phyloP scores from a whole-genome alignment of 2,888 invertebrate species.

The Alcis repandata region DNA sequence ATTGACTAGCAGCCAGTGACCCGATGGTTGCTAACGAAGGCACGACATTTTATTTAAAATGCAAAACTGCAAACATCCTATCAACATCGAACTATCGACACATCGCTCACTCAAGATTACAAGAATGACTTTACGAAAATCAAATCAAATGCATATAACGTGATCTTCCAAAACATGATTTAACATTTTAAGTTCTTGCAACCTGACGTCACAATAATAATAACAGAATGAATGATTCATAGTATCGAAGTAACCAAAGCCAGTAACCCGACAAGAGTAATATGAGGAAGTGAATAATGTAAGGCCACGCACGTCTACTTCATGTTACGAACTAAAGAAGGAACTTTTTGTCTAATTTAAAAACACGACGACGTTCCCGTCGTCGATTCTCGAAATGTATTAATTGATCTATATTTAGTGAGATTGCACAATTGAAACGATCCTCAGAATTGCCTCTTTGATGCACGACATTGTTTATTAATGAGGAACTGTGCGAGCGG shows the following conservation, averaged over 20 bases:
- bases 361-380: constrained; percentile 49
- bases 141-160: background rate
- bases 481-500: constrained; percentile 60
- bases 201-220: constrained; percentile 40
- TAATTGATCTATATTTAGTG: constrained; percentile 41
- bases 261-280: constrained; percentile 34
- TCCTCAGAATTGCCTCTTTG: constrained; percentile 69
- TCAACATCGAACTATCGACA: constrained; percentile 60
- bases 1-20: constrained; percentile 66
- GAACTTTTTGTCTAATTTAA: constrained; percentile 39
- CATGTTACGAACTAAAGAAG: constrained; percentile 21
- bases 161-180: constrained; percentile 20
- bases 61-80: constrained; percentile 75
- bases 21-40: constrained; percentile 55
- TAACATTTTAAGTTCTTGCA: constrained; percentile 18
- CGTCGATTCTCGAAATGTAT: constrained; percentile 27
- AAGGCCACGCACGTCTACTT: constrained; percentile 38
- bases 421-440: constrained; percentile 55
- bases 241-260: constrained; percentile 13
- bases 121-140: constrained; percentile 25
- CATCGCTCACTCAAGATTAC: constrained; percentile 29
- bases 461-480: constrained; percentile 74
- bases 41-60: constrained; percentile 73
- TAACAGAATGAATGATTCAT: constrained; percentile 40
- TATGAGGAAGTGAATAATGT: constrained; percentile 43